Evolutionary conservation across 2,888 invertebrate species (phyloP), one percentile per base, ranked within the genome.

Genomic region (Lomographa bimaculata): DNA sequence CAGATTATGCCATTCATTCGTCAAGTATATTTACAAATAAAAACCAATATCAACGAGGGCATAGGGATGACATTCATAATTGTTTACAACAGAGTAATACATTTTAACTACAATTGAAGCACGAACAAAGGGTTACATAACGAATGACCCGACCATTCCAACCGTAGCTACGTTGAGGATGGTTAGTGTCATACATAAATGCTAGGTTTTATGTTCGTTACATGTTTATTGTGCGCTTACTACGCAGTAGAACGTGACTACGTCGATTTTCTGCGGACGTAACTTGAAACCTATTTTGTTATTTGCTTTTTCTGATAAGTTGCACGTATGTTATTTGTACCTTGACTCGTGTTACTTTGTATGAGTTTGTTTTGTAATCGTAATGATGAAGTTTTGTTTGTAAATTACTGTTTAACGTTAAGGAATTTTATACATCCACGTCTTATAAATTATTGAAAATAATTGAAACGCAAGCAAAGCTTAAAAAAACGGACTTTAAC

Each of bases 161-260:
- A 48, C 21, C 47, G 58, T 51, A 46, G 48, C 50, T 41, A 46
- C 39, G 48, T 69, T 71, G 69, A 51, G 68, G 64, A 66, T 67
- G 79, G 80, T 79, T 67, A 79, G 77, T 71, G 41, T 45, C 49
- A 55, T 50, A 56, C 49, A 55, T 54, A 56, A 55, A 57, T 14
- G 12, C 10, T 29, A 28, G 17, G 21, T 39, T 46, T 40, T 46
- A 33, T 26, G 33, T 16, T 34, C 19, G 23, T 28, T 30, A 17
- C 25, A 42, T 9, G 27, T 42, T 42, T 30, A 35, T 18, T 9
- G 24, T 9, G 1, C 20, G 7, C 26, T 12, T 20, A 17, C 25
- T 19, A 29, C 7, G 39, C 23, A 44, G 16, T n/a, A 20, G 23
- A 32, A 34, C 27, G 33, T 42, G 35, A 43, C 38, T 26, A 14